Evolutionary conservation across 1,140 invertebrate species (phyloP).

Genomic region (Oryctes rhinoceros): DNA sequence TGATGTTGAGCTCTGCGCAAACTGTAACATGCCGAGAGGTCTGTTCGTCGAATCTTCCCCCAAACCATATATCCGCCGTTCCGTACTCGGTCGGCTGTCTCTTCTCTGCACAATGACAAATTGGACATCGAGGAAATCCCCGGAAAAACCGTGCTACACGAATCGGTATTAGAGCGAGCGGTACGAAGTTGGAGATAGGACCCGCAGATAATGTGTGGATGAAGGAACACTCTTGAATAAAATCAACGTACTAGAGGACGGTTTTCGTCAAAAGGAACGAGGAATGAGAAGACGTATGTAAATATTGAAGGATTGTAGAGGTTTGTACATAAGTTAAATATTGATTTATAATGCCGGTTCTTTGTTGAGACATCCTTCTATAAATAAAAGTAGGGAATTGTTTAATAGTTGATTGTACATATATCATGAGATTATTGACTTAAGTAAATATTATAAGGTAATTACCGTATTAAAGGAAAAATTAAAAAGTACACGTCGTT

Average conservation of each 20-base stretch:
- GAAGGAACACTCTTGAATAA: background rate
- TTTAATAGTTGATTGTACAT: no score
- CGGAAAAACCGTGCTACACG: background rate
- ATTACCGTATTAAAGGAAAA: no score
- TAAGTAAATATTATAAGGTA: no score
- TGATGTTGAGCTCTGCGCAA: background rate
- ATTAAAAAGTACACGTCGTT: no score
- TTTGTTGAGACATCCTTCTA: no score
- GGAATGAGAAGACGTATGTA: background rate
- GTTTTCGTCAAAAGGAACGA: background rate
- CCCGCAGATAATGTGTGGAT: background rate
- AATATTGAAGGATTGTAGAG: background rate
- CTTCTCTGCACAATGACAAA: background rate
- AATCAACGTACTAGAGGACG: background rate
- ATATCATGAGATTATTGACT: no score
- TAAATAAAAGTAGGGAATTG: no score
- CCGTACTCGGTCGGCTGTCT: background rate
- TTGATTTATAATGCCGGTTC: no score
- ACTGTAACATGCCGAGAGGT: background rate
- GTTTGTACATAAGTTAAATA: background rate
- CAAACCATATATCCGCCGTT: background rate
- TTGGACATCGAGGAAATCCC: slow-evolving; percentile 8
- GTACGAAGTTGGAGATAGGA: background rate
- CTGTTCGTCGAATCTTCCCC: background rate
- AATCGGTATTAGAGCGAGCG: background rate